These are phyloP conservation scores for Lagria hirta DNA, from an alignment of 2,888 invertebrate genomes.

Conservation along the genomic window DNA sequence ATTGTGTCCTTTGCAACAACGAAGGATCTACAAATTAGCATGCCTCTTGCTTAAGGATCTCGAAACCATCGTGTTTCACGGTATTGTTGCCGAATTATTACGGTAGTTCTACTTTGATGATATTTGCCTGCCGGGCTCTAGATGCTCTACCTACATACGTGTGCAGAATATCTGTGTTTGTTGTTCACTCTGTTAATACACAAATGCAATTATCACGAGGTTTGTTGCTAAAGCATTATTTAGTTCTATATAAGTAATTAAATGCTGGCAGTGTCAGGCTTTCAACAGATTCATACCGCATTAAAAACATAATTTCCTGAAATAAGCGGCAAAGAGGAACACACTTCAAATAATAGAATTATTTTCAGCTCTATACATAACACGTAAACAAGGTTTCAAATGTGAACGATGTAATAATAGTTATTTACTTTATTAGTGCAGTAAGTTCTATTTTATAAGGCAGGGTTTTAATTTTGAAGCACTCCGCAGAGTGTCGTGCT, in stretches of 20 bases:
- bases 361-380: no score
- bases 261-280: slow-evolving; percentile 13
- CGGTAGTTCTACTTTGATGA: slow-evolving; percentile 32
- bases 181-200: slow-evolving; percentile 22
- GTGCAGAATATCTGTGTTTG: slow-evolving; percentile 19
- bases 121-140: slow-evolving; percentile 27
- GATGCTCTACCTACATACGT: slow-evolving; percentile 16
- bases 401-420: no score
- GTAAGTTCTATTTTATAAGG: no score
- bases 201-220: slow-evolving; percentile 24
- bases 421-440: no score
- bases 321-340: no score
- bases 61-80: slow-evolving; percentile 23
- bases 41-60: slow-evolving; percentile 31
- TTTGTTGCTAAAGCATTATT: slow-evolving; percentile 19
- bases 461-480: no score
- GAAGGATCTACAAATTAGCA: slow-evolving; percentile 45
- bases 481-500: no score
- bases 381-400: no score
- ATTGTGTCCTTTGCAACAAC: slow-evolving; percentile 43
- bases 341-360: no score
- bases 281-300: no score
- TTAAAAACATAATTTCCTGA: no score
- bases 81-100: slow-evolving; percentile 29
- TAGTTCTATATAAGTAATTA: slow-evolving; percentile 21